A percentile compares a stretch with the other conserved stretches of the same genome.
phyloP scores from a whole-genome alignment of 2,113 vertebrate species.

The Chelonoidis abingdonii region DNA sequence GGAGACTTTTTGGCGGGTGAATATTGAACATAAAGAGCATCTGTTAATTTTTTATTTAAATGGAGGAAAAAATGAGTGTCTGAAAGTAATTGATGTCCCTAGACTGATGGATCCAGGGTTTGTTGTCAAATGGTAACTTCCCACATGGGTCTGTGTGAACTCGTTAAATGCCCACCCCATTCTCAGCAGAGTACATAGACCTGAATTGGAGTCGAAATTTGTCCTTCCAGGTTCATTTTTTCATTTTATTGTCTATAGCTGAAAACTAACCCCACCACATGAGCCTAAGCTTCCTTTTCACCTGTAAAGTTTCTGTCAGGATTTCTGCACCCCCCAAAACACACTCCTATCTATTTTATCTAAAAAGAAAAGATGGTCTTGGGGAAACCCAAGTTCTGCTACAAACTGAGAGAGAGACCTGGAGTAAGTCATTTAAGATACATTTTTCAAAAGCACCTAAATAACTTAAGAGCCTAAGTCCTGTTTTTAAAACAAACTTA shows the following conservation, averaged over 20 bases:
- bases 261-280: accelerated
- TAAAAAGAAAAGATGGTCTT: accelerated
- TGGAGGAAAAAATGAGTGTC: not conserved
- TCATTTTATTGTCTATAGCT: not conserved
- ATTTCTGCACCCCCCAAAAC: not conserved
- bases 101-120: not conserved
- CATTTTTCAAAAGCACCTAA: not conserved
- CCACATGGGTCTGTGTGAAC: accelerated
- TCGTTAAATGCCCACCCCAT: not conserved
- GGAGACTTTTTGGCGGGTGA: not conserved
- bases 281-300: accelerated
- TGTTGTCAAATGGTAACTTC: not conserved
- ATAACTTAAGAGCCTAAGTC: no score
- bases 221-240: accelerated
- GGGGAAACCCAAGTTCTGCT: not conserved
- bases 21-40: not conserved
- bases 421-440: not conserved
- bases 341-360: not conserved
- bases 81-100: not conserved
- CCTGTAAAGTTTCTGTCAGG: not conserved
- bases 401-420: not conserved
- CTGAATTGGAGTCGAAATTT: not conserved
- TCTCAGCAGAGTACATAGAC: not conserved
- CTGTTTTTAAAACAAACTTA: no score
- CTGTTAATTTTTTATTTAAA: not conserved